Base-by-base conservation (phyloP, 2,888 invertebrate species). In the Platypus cylindrus region DNA sequence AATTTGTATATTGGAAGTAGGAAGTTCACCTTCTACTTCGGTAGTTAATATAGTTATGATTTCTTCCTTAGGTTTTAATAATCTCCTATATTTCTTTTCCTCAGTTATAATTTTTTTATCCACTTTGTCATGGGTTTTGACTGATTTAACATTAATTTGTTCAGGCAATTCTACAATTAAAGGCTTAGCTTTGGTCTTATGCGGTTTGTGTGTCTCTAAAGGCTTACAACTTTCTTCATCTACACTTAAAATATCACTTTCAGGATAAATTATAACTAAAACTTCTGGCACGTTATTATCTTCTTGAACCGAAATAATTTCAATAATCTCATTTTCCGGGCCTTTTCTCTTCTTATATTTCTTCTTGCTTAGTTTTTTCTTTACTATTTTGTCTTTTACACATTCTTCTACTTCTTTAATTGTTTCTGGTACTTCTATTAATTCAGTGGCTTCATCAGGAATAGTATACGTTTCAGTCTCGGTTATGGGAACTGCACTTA, bases 341-440 rank as follows among this genome's bases (percentile, higher is more conserved):
- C 55, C 56, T 18, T 56, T 46, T 1, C 57, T 53, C 46, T 67
- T 66, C 38, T 64, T 66, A 7, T 67, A 64, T 3, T 61, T 52
- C 32, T 64, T 60, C 3, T 63, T 66, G 40, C 58, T 64, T 2
- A 63, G 45, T 52, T 34, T 64, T 56, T 52, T 63, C 51, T 38
- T 63, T 41, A 42, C 37, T 22, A 36, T 45, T 39, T 34, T 30
- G 32, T 39, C 32, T 43, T 36, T 44, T 52, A 55, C 26, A n/a
- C 17, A 33, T 18, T 44, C 41, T 32, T 46, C 43, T 12, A 45
- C 29, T 32, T 64, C 59, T 48, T 62, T 59, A n/a, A 37, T 42
- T 43, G 46, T 42, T 38, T 45, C 53, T 0, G 63, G 61, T 5
- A 49, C 42, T 30, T 45, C 48, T 41, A 30, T 51, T 48, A 49